Evolutionary conservation across 2,888 invertebrate genomes (phyloP).

Genomic region (Timema podura): DNA sequence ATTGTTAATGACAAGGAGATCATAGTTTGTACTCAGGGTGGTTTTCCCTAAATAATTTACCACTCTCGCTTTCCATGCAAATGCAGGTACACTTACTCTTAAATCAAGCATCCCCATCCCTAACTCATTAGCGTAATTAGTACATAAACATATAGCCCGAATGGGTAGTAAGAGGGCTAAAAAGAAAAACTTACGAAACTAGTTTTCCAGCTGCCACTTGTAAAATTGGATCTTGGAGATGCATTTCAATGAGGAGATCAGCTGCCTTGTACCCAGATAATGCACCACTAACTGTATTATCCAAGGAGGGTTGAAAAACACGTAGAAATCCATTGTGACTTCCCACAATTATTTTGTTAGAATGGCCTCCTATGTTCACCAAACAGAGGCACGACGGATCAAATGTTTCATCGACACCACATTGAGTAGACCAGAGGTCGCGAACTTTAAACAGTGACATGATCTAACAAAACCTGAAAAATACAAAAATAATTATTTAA

Average conservation of each 20-base stretch:
- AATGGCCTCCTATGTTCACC: constrained; percentile 46
- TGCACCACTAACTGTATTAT: constrained; percentile 33
- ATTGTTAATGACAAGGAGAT: too few relatives aligned
- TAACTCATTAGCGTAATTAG: neutral
- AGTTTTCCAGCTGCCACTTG: constrained; percentile 81
- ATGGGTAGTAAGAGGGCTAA: neutral
- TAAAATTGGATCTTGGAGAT: constrained; percentile 68
- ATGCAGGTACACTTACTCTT: too few relatives aligned
- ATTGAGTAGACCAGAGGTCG: constrained; percentile 81
- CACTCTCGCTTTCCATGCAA: too few relatives aligned
- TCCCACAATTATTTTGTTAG: constrained; percentile 68
- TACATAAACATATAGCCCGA: too few relatives aligned
- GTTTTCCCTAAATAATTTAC: too few relatives aligned
- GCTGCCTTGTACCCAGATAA: constrained; percentile 49
- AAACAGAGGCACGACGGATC: constrained; percentile 51
- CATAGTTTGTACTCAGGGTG: too few relatives aligned
- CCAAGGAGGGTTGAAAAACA: constrained; percentile 61
- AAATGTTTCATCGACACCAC: constrained; percentile 60
- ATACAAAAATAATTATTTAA: too few relatives aligned
- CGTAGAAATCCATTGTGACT: constrained; percentile 77
- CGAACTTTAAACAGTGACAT: constrained; percentile 94
- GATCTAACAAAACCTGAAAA: neutral
- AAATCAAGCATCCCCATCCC: neutral
- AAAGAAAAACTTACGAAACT: constrained; percentile 63
- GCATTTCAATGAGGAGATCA: constrained; percentile 72